Percentiles rank a stretch among this genome's conserved stretches.
Conservation (phyloP, 1,140 invertebrate genomes). For the Heliconius nattereri region DNA sequence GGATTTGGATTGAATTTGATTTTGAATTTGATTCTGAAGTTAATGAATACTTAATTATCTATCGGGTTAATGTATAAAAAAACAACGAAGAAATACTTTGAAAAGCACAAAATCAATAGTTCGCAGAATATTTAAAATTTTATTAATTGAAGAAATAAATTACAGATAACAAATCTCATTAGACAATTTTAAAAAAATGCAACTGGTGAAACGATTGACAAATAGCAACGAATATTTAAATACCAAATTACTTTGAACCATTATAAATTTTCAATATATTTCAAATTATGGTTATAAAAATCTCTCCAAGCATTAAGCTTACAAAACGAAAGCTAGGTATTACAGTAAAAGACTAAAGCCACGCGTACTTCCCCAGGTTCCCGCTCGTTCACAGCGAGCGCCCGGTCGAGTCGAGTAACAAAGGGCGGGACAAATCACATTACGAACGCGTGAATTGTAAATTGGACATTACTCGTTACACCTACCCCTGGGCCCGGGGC, state of each 20-base stretch:
- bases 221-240: too few relatives aligned
- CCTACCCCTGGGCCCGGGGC: constrained; percentile 49
- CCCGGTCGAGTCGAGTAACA: constrained; percentile 45
- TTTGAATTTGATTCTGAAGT: too few relatives aligned
- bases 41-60: background rate
- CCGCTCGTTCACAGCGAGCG: constrained; percentile 24
- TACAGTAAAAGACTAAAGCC: constrained; percentile 9
- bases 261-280: too few relatives aligned
- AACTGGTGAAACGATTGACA: too few relatives aligned
- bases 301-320: background rate
- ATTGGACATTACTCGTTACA: constrained; percentile 79
- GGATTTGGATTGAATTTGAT: too few relatives aligned
- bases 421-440: constrained; percentile 77
- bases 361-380: constrained; percentile 11
- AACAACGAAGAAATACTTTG: too few relatives aligned
- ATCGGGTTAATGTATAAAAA: background rate
- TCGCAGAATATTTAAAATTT: too few relatives aligned
- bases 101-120: too few relatives aligned
- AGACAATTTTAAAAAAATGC: too few relatives aligned
- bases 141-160: too few relatives aligned
- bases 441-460: constrained; percentile 78
- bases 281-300: background rate
- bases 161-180: too few relatives aligned
- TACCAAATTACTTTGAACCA: too few relatives aligned
- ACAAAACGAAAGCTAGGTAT: background rate